Percentiles rank a stretch among this genome's conserved stretches.
Evolutionary conservation across 2,888 invertebrate genomes (phyloP).

Genomic region (Heliconius ismenius): DNA sequence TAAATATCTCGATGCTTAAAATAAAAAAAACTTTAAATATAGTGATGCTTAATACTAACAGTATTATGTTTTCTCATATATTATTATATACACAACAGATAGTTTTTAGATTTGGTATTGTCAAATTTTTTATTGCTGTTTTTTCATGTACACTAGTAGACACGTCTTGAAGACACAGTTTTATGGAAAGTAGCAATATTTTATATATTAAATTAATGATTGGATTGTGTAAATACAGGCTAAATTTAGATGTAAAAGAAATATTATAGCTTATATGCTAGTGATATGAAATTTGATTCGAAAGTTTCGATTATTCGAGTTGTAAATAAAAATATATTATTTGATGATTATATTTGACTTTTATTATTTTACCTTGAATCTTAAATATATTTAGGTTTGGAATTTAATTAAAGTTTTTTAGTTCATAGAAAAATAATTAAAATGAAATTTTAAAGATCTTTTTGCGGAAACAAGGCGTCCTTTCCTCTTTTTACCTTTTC

Average conservation of each 20-base stretch:
- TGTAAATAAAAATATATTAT: slow-evolving; percentile 81
- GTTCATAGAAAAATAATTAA: neutral
- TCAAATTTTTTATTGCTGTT: slow-evolving; percentile 1
- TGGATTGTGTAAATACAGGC: slow-evolving; percentile 52
- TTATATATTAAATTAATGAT: slow-evolving; percentile 40
- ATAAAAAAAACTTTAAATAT: neutral
- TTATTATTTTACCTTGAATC: slow-evolving; percentile 42
- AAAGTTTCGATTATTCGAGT: slow-evolving; percentile 70
- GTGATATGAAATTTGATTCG: slow-evolving; percentile 57
- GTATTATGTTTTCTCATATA: slow-evolving; percentile 15
- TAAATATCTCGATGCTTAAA: neutral
- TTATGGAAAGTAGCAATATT: slow-evolving; percentile 50
- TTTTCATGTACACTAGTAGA: slow-evolving; percentile 32
- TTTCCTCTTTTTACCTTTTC: too few relatives aligned
- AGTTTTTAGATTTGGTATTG: neutral
- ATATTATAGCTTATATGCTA: slow-evolving; percentile 51
- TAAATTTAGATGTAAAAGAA: slow-evolving; percentile 47
- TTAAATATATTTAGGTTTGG: neutral
- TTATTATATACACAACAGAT: neutral
- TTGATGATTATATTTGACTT: slow-evolving; percentile 64
- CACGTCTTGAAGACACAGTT: slow-evolving; percentile 38
- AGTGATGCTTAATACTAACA: neutral
- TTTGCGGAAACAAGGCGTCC: too few relatives aligned
- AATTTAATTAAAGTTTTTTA: neutral
- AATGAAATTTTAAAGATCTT: too few relatives aligned